Base-by-base conservation (phyloP, 2,797 vertebrate species). In the Bufotes viridis region DNA sequence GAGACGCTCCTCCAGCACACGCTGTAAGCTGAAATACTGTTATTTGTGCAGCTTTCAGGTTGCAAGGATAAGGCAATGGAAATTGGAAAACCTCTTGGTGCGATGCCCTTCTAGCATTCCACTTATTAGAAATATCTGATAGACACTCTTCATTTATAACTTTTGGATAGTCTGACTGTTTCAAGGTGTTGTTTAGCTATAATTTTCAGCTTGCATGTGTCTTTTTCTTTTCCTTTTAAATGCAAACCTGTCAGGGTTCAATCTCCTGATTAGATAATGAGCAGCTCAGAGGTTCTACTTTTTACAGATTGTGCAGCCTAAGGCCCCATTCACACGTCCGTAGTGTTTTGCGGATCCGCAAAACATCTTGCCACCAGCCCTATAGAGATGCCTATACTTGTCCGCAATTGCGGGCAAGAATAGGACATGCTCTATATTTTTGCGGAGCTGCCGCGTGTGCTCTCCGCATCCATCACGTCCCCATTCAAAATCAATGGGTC, bases 61-160 rank as follows among this genome's bases (percentile, higher is more conserved):
- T 82, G 15, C 49, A 11, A 86, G 83, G 79, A 53, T 78, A 86
- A 26, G 42, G 24, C 14, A 67, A 24, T 67, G 60, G 84, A 82
- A 76, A 89, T 89, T 89, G 84, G 79, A 89, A 81, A 86, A 24
- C 5, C 51, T 85, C 60, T 65, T 69, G 15, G 22, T 22, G 67
- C n/a, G 69, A 49, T 69, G 78, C 24, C 61, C 82, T 72, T 1
- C 29, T 11, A 42, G 55, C 24, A 22, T 75, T 15, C 15, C 20
- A 24, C 53, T 78, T 82, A 86, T 86, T 89, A 82, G 22, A 82
- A 70, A 72, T 72, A 24, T 69, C 80, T 79, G n/a, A 29, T 61
- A 74, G 79, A 78, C 53, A 51, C 51, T 70, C 86, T 89, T 78
- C 6, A 72, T 83, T 63, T 86, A 69, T 79, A 29, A 70, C 8